Evolutionary conservation across 2,797 vertebrate genomes (phyloP).

Genomic region (Leptodactylus fallax): DNA sequence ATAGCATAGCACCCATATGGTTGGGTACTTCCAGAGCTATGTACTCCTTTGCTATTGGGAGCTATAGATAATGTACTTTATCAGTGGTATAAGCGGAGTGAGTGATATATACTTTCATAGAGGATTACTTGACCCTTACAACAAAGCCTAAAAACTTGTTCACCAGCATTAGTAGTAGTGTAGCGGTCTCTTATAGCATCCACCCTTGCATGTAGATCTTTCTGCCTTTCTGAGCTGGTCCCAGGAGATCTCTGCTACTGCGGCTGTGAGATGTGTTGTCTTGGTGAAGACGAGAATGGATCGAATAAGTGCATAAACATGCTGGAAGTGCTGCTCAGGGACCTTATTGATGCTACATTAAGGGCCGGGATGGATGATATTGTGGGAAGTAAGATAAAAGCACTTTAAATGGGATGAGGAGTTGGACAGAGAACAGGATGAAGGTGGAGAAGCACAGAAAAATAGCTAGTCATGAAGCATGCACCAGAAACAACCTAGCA

Average conservation of each 20-base stretch:
- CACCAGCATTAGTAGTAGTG: too few relatives aligned
- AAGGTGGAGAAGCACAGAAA: conserved; percentile 23
- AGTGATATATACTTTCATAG: background rate
- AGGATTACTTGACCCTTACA: background rate
- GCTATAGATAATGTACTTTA: background rate
- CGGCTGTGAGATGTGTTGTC: conserved; percentile 44
- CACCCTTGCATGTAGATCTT: background rate
- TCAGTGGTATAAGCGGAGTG: background rate
- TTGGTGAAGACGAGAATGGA: conserved; percentile 41
- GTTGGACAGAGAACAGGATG: conserved; percentile 4
- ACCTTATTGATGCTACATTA: conserved; percentile 32
- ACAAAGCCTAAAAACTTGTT: background rate
- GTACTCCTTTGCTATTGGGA: background rate
- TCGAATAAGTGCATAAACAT: conserved; percentile 51
- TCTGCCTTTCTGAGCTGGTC: conserved; percentile 2
- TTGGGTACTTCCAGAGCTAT: background rate
- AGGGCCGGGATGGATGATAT: conserved; percentile 5
- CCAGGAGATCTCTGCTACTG: conserved; percentile 42
- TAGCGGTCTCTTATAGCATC: background rate
- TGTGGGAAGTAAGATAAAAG: conserved; percentile 46
- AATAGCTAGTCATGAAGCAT: conserved; percentile 1
- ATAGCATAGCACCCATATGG: background rate
- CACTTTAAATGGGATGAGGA: conserved; percentile 25
- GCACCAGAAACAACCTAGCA: background rate
- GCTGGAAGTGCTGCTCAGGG: conserved; percentile 43